Evolutionary conservation across 2,888 invertebrate species (phyloP), one percentile per base, ranked within the genome.

Genomic region (Dermolepida albohirtum): DNA sequence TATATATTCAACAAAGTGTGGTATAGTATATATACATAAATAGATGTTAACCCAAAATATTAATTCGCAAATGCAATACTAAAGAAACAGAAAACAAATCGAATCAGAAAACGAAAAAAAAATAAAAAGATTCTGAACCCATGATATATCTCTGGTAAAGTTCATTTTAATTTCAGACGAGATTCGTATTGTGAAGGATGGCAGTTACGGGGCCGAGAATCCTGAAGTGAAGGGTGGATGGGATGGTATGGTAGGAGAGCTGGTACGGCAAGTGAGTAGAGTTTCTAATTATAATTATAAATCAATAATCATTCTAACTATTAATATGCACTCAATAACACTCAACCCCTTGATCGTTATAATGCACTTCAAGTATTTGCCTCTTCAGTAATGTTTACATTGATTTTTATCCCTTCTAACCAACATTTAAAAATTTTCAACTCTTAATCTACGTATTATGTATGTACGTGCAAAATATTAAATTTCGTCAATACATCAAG

Each of bases 221-320:
- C 86, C 89, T 44, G 87, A 90, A 65, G 88, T 89, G 1, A 88
- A 89, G 71, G 93, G 92, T 27, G 92, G 92, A 57, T 96, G 95
- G 94, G 92, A 95, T 77, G 94, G 95, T 57, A 90, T 95, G 86
- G 90, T 96, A 44, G 95, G 94, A 10, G 95, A 95, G 83, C 87
- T 96, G 71, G 89, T 94, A 54, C 88, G 94, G 82, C 90, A 93
- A 88, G 95, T 95, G 86, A 87, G 88, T 82, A 59, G 59, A 59
- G 29, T 29, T 69, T 73, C 68, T 74, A 75, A 74, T 74, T 75
- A 73, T 71, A 74, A 73, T 74, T 72, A 73, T 70, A 72, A 77
- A 76, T 77, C 77, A 70, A 77, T 77, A 76, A 52, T 64, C 55
- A 66, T 71, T 70, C 70, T 65, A 52, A 63, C 54, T 70, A 72